Conservation (phyloP, 2,888 invertebrate genomes). For the Timandra comae region DNA sequence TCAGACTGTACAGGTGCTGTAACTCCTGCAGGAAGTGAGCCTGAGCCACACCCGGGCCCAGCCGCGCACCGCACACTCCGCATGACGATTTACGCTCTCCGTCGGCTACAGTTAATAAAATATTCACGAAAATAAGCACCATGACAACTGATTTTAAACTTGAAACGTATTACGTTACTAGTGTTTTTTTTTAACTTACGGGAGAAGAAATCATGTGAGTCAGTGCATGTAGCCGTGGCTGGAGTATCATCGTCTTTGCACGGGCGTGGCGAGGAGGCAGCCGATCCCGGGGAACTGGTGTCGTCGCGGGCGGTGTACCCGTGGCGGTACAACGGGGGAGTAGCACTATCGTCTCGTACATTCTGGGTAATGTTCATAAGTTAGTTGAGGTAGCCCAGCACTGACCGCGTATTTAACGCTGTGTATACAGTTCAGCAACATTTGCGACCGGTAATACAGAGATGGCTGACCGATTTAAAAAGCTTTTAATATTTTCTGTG, state of each 20-base stretch:
- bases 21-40: conserved; percentile 71
- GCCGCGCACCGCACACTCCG: conserved; percentile 68
- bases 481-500: too few species aligned
- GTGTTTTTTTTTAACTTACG: conserved; percentile 44
- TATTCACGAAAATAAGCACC: too few species aligned
- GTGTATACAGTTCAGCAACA: too few species aligned
- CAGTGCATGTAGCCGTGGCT: conserved; percentile 50
- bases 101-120: too few species aligned
- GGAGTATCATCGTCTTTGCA: conserved; percentile 67
- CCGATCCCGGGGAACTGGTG: conserved; percentile 71
- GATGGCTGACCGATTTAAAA: too few species aligned
- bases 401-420: too few species aligned
- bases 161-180: too few species aligned
- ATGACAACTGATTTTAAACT: neutral
- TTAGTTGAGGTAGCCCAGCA: too few species aligned
- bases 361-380: too few species aligned
- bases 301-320: conserved; percentile 59
- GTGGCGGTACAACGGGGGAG: conserved; percentile 67
- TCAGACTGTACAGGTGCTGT: conserved; percentile 69
- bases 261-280: conserved; percentile 67
- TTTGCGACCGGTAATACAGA: too few species aligned
- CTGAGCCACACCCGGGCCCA: conserved; percentile 71
- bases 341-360: conserved; percentile 62
- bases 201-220: conserved; percentile 68
- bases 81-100: conserved; percentile 71